phyloP scores from a whole-genome alignment of 2,797 vertebrate genomes.

The Phoebastria nigripes region DNA sequence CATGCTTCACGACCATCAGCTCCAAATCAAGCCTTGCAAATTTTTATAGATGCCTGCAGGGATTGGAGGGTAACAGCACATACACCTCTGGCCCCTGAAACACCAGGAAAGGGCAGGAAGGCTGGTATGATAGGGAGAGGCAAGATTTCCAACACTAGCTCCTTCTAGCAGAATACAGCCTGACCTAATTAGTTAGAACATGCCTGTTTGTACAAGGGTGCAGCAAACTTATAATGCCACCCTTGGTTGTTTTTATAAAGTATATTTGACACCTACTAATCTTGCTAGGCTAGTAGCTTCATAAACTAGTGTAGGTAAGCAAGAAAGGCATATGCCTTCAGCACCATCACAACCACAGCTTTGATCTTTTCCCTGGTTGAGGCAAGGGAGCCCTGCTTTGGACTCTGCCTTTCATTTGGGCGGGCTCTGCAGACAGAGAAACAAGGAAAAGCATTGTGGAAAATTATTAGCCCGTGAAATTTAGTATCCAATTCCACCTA shows the following conservation, averaged over 20 bases:
- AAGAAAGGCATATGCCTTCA: background rate
- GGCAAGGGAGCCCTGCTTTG: background rate
- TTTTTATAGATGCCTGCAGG: background rate
- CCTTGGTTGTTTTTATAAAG: background rate
- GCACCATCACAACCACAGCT: background rate
- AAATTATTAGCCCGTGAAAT: background rate
- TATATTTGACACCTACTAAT: background rate
- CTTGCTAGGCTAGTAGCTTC: background rate
- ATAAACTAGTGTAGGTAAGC: background rate
- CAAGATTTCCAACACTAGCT: background rate
- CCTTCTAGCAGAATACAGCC: background rate
- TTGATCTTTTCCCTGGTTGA: background rate
- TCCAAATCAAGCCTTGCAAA: background rate
- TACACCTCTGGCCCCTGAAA: background rate
- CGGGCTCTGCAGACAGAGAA: background rate
- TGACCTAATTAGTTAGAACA: background rate
- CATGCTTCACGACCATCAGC: background rate
- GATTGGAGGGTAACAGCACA: background rate
- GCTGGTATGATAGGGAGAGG: background rate
- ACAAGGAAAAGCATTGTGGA: background rate
- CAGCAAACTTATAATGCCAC: background rate
- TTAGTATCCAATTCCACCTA: background rate
- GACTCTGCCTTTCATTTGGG: background rate
- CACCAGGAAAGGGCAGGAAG: background rate
- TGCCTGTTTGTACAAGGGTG: background rate